A percentile compares a stretch with the other conserved stretches of the same genome.
These are phyloP conservation scores for Poeciliopsis turrubarensis DNA, from an alignment of 2,113 vertebrate species.

Conservation along the genomic window DNA sequence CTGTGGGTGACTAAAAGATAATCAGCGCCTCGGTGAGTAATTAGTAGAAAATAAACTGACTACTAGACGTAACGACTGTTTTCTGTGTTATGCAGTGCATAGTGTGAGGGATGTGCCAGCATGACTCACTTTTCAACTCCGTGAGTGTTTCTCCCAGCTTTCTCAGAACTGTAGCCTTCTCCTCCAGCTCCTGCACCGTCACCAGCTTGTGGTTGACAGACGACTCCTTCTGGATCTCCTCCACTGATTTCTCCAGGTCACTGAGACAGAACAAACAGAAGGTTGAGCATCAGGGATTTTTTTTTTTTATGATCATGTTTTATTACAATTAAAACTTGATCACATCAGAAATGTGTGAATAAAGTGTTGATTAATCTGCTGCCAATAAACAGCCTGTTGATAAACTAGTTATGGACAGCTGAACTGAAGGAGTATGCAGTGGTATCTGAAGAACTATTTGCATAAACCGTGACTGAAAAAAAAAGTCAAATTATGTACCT, in stretches of 20 bases:
- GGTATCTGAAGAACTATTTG: constrained; percentile 3
- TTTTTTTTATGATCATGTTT: constrained; percentile 10
- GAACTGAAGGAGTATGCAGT: constrained; percentile 30
- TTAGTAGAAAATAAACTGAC: constrained; percentile 49
- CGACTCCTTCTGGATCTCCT: constrained; percentile 93
- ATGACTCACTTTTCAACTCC: constrained; percentile 92
- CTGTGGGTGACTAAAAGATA: constrained; percentile 50
- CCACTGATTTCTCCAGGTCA: constrained; percentile 95
- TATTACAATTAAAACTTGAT: background rate
- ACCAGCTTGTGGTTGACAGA: constrained; percentile 90
- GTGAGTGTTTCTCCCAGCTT: constrained; percentile 95
- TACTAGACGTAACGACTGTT: constrained; percentile 24
- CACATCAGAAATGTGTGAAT: constrained; percentile 12
- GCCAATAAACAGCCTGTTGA: constrained; percentile 41
- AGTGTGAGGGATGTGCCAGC: constrained; percentile 30
- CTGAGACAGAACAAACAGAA: constrained; percentile 77
- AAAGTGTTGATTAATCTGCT: constrained; percentile 9
- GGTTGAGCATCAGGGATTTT: constrained; percentile 57
- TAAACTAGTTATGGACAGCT: constrained; percentile 36
- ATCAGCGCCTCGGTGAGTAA: constrained; percentile 52
- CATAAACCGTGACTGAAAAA: constrained; percentile 1
- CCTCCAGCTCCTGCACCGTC: constrained; percentile 92
- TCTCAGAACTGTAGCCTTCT: constrained; percentile 90
- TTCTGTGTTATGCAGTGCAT: constrained; percentile 26
- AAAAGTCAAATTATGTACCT: background rate